phyloP scores from a whole-genome alignment of 2,888 invertebrate species.

The Brenthis daphne region DNA sequence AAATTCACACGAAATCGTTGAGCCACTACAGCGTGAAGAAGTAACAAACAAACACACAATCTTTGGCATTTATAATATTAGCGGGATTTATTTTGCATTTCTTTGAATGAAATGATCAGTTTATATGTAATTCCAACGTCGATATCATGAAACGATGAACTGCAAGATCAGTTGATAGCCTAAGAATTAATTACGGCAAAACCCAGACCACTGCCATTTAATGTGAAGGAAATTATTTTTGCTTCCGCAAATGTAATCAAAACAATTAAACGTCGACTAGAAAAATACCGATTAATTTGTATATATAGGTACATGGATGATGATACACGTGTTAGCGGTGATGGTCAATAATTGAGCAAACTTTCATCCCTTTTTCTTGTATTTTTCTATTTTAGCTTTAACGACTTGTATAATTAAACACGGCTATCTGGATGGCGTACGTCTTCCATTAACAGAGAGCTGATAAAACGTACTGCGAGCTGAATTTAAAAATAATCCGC shows the following conservation, averaged over 20 bases:
- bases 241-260: background rate
- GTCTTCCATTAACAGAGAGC: background rate
- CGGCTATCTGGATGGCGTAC: slow-evolving; percentile 3
- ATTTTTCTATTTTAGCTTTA: background rate
- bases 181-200: background rate
- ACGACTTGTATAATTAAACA: background rate
- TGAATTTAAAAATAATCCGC: background rate
- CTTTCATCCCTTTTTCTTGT: background rate
- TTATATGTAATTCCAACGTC: no score
- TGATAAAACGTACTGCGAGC: background rate
- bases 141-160: background rate
- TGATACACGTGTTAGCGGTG: background rate
- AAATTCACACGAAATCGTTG: no score
- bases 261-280: background rate
- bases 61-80: no score
- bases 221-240: background rate
- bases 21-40: no score
- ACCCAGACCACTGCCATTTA: background rate
- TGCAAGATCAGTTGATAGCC: background rate
- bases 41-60: no score
- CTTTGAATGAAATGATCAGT: no score
- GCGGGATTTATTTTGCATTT: no score
- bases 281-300: slow-evolving; percentile 1
- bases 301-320: background rate
- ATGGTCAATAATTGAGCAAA: slow-evolving; percentile 1